phyloP scores from a whole-genome alignment of 2,113 vertebrate genomes.

The Heptranchias perlo region DNA sequence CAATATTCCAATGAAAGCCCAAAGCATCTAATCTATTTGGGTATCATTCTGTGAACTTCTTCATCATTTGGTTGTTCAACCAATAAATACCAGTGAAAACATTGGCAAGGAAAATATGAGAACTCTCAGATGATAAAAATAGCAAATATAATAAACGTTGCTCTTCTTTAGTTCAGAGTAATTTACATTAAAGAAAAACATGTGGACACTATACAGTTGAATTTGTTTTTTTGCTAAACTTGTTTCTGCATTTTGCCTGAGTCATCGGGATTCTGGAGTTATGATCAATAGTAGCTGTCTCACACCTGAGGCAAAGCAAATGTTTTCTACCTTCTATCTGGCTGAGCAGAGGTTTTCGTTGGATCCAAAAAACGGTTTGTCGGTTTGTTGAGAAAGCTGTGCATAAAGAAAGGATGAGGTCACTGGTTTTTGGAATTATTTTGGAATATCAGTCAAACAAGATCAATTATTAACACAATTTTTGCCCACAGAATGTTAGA shows the following conservation, averaged over 20 bases:
- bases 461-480: background rate
- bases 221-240: background rate
- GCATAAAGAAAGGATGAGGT: background rate
- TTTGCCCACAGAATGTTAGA: background rate
- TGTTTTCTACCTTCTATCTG: slow-evolving; percentile 1
- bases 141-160: background rate
- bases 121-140: background rate
- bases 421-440: background rate
- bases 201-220: background rate
- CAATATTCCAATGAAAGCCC: background rate
- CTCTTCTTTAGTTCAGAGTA: background rate
- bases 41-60: background rate
- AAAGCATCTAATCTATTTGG: background rate
- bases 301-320: background rate
- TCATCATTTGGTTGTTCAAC: background rate
- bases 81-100: background rate
- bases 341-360: background rate
- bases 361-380: background rate
- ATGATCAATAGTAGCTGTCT: background rate
- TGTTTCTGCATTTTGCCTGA: background rate
- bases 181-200: background rate
- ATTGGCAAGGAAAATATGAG: background rate
- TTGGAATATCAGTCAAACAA: background rate
- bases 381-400: background rate
- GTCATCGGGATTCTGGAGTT: background rate